Base-by-base conservation (phyloP, 2,888 invertebrate species). In the Bruchidius siliquastri region DNA sequence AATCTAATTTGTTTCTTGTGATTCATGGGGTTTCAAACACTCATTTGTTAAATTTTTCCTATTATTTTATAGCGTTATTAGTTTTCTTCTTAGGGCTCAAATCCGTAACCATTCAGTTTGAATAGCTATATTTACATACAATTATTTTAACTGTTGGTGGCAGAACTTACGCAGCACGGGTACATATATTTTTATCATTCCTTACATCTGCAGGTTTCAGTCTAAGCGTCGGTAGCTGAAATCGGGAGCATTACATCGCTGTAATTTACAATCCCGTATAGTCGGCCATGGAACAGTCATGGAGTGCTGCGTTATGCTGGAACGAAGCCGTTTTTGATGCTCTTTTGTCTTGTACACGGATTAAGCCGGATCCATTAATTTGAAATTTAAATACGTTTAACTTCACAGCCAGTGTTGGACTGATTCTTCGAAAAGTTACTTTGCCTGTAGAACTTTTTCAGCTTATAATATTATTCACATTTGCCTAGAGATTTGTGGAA, bases 181-280 rank as follows among this genome's bases (percentile, higher is more conserved):
- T n/a, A n/a, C n/a, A n/a, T n/a, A n/a, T n/a, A n/a, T n/a, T 49
- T 49, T 49, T 18, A 3, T 49, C 49, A 13, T 49, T 49, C 1
- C 49, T 49, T 49, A 1, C 3, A 8, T 13, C 49, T 13, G 1
- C 13, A 13, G 18, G 49, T 49, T 18, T 13, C 81, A 81, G 78
- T 83, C 81, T 81, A 76, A 78, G 71, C 75, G 72, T 68, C 72
- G 72, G 70, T 69, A 75, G 75, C 78, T 80, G 81, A 80, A 82
- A 81, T 82, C 83, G 83, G 82, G 83, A 82, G 49, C 49, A 13
- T 49, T 49, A 81, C 82, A 79, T 78, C 77, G 80, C 78, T 80
- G 84, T 84, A 83, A 83, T 84, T 84, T 84, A 83, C 83, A 84
- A 83, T 84, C 83, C 83, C 82, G 83, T 82, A 83, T 83, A 81